These are phyloP conservation scores for Coregonus ussuriensis DNA, from an alignment of 2,797 vertebrate genomes.

Conservation along the genomic window DNA sequence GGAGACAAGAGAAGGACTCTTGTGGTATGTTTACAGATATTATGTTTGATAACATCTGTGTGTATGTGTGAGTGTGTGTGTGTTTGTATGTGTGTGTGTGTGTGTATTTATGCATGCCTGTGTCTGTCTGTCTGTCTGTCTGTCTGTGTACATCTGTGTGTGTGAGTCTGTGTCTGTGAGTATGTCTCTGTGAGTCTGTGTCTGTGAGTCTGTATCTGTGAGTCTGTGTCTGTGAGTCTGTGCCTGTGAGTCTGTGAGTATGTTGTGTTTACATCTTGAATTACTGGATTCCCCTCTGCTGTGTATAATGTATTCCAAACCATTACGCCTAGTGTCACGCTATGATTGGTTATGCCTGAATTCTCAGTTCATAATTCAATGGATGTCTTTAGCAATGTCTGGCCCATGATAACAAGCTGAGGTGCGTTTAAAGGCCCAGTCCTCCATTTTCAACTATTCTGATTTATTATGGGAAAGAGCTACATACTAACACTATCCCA, in stretches of 20 bases:
- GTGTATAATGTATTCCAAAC: conserved; percentile 26
- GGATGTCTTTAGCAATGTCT: conserved; percentile 33
- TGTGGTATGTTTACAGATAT: conserved; percentile 64
- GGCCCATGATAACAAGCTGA: conserved; percentile 17
- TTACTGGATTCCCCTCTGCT: conserved; percentile 14
- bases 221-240: neutral
- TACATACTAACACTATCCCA: conserved; percentile 31
- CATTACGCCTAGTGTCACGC: conserved; percentile 34
- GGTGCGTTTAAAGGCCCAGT: conserved; percentile 21
- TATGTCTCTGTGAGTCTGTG: conserved; percentile 43
- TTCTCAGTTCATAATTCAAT: conserved; percentile 45
- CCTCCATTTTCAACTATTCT: conserved; percentile 34
- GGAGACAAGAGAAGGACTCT: conserved; percentile 45
- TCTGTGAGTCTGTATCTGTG: neutral
- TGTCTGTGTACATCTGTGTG: neutral
- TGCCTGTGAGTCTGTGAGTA: neutral
- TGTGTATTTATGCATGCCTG: too few relatives aligned
- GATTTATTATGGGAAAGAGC: conserved; percentile 33
- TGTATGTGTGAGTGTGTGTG: conserved; percentile 11
- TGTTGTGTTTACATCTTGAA: conserved; percentile 21
- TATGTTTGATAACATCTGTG: conserved; percentile 54
- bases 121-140: neutral
- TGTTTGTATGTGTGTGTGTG: too few relatives aligned
- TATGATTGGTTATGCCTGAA: conserved; percentile 31
- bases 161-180: neutral